Conservation (phyloP, 2,797 vertebrate species). For the Enteromius paludinosus region DNA sequence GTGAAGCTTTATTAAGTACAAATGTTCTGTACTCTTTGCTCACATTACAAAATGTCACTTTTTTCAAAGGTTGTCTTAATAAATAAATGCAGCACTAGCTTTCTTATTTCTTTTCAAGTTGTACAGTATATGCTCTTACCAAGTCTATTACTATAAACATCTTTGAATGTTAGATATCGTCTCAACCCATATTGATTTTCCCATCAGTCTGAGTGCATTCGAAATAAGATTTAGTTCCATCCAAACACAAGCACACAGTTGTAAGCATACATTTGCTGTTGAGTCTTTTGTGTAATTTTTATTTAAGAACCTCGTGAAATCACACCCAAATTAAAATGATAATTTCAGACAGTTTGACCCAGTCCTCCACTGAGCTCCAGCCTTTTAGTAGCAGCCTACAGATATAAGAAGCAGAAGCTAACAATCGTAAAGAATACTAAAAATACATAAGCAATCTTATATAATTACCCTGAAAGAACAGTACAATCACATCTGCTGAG, state of each 20-base stretch:
- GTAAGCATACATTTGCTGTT: neutral
- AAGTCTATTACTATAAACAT: constrained; percentile 38
- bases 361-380: constrained; percentile 5
- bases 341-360: neutral
- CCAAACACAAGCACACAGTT: constrained; percentile 32
- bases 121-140: neutral
- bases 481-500: constrained; percentile 34
- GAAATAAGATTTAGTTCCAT: constrained; percentile 46
- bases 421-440: constrained; percentile 27
- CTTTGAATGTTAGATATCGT: constrained; percentile 15
- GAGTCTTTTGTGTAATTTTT: neutral
- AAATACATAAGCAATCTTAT: constrained; percentile 43
- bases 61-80: neutral
- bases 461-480: constrained; percentile 43
- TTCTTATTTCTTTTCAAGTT: constrained; percentile 3
- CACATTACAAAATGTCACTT: neutral
- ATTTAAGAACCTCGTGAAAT: neutral
- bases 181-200: constrained; percentile 38
- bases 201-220: constrained; percentile 39
- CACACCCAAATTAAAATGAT: neutral
- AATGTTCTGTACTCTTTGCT: constrained; percentile 7
- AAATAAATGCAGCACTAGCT: neutral
- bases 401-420: constrained; percentile 9
- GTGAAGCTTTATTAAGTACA: constrained; percentile 33
- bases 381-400: constrained; percentile 8